phyloP scores from a whole-genome alignment of 2,888 invertebrate species.

The Phorcus lineatus region DNA sequence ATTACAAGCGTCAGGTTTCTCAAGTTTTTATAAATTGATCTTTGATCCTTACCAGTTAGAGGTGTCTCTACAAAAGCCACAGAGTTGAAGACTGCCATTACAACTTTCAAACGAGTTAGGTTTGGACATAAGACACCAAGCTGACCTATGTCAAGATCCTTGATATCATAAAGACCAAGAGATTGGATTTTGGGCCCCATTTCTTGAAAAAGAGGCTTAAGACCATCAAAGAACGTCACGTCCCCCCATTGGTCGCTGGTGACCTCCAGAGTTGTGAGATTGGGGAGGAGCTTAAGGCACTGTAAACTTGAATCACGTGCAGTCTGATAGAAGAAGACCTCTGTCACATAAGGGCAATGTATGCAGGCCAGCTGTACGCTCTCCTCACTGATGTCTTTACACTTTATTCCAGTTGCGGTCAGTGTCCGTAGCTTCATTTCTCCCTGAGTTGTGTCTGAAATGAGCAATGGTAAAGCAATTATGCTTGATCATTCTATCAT shows the following conservation, averaged over 20 bases:
- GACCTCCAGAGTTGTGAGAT: constrained; percentile 34
- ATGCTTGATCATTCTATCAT: background rate
- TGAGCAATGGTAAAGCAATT: background rate
- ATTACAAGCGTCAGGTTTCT: constrained; percentile 31
- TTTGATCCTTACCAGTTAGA: constrained; percentile 8
- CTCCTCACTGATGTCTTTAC: constrained; percentile 22
- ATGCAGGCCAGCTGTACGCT: constrained; percentile 30
- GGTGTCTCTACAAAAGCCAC: constrained; percentile 26
- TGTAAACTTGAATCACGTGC: constrained; percentile 21
- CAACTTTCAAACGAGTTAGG: constrained; percentile 33
- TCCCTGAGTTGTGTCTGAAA: background rate
- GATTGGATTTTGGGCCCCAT: constrained; percentile 32
- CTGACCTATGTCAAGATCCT: constrained; percentile 37
- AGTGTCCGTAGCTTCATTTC: constrained; percentile 29
- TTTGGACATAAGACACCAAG: constrained; percentile 41
- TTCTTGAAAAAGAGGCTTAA: constrained; percentile 40
- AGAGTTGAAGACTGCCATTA: constrained; percentile 29
- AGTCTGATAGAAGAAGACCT: constrained; percentile 28
- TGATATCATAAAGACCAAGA: constrained; percentile 38
- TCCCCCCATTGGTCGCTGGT: constrained; percentile 35
- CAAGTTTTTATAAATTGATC: constrained; percentile 15
- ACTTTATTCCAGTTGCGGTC: constrained; percentile 35
- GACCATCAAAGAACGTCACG: constrained; percentile 45
- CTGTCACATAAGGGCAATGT: constrained; percentile 32
- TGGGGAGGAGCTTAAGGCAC: constrained; percentile 29